Base-by-base conservation (phyloP, 2,113 vertebrate species). In the Halcyon senegalensis region DNA sequence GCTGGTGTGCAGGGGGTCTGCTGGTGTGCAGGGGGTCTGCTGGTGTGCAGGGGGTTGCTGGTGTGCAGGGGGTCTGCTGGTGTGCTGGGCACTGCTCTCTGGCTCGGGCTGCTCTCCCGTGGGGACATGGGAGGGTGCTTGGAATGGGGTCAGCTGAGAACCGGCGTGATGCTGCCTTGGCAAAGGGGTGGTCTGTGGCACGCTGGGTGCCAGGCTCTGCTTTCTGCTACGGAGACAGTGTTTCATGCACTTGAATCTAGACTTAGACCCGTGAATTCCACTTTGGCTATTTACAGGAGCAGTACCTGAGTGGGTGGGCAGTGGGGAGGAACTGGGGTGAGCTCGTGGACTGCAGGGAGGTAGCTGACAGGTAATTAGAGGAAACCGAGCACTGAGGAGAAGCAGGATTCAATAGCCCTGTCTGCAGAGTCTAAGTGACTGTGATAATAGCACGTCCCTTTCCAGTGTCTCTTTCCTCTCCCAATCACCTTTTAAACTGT, bases 131-230 rank as follows among this genome's bases (percentile, higher is more conserved):
- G 33, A 5, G 20, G 56, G 18, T 15, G 44, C 31, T 13, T 6
- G 72, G 28, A 12, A 1, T 2, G 28, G 67, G 56, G 12, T 6
- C 19, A 25, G 67, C 50, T 46, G 84, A 13, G 30, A 31, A 8
- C 20, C 7, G 43, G 89, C 25, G 88, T 15, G 56, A 15, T 17
- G 66, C 56, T 56, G 80, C n/a, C 0, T 1, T 4, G 53, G 44
- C 31, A 25, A 51, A 33, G 63, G 64, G 5, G 1, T 15, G 35
- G 4, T 11, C 60, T 62, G 70, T 24, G 50, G 50, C 19, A 13
- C 0, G 6, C 46, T 2, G 21, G 50, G 2, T 2, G 35, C 68
- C 5, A 28, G 35, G 3, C 16, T 73, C 50, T 41, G 79, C 79
- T 74, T 12, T 73, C 55, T 72, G 6, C 62, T 28, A 14, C 6